Conservation (phyloP, 2,113 vertebrate genomes). For the Corythornis vintsioides region DNA sequence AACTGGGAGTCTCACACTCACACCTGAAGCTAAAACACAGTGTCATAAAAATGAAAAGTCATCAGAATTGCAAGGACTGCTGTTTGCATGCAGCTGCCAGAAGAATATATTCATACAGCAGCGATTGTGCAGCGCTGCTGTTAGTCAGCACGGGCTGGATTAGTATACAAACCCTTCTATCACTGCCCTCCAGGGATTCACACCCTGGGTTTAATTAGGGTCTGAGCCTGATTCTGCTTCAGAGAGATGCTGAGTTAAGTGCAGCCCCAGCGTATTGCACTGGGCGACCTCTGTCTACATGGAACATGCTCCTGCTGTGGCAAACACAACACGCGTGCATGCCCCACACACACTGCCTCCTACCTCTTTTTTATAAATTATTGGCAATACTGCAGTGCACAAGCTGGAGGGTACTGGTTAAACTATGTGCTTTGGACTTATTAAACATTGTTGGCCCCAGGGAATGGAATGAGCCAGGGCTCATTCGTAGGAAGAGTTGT, state of each 20-base stretch:
- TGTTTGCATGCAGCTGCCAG: slow-evolving; percentile 62
- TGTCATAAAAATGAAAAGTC: slow-evolving; percentile 64
- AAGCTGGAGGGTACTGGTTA: slow-evolving; percentile 33
- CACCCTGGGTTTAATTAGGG: slow-evolving; percentile 57
- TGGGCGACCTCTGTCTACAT: background rate
- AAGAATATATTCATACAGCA: slow-evolving; percentile 39
- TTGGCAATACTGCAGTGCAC: background rate
- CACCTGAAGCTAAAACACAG: slow-evolving; percentile 60
- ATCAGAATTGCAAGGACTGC: slow-evolving; percentile 4
- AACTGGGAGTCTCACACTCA: slow-evolving; percentile 21
- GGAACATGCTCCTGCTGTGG: background rate
- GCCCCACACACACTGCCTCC: background rate
- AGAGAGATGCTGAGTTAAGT: slow-evolving; percentile 23
- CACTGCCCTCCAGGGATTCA: slow-evolving; percentile 48
- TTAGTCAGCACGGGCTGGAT: slow-evolving; percentile 68
- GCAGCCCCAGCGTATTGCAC: background rate
- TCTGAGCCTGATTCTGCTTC: slow-evolving; percentile 44
- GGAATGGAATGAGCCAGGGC: slow-evolving; percentile 29
- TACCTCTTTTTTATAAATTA: slow-evolving; percentile 9
- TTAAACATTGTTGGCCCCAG: slow-evolving; percentile 36
- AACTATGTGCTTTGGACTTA: slow-evolving; percentile 41
- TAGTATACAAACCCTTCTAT: slow-evolving; percentile 40
- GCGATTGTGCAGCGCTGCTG: slow-evolving; percentile 8
- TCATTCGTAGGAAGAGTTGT: background rate
- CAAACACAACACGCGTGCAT: background rate